These are phyloP conservation scores for Muraenolepis orangiensis DNA, from an alignment of 2,797 vertebrate species.

Conservation along the genomic window DNA sequence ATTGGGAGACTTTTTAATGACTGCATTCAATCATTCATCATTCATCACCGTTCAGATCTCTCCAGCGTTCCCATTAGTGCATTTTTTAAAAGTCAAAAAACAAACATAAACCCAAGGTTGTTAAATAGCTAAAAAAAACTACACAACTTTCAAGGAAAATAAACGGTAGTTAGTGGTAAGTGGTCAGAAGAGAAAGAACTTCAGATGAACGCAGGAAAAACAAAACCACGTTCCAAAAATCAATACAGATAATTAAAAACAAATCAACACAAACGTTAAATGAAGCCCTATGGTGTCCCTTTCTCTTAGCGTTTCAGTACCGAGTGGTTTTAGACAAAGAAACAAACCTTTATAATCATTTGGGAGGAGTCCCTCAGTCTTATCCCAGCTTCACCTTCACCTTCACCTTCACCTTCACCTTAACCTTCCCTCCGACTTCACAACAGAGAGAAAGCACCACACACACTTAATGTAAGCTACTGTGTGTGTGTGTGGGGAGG, in stretches of 20 bases:
- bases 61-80: not conserved
- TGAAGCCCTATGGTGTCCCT: not conserved
- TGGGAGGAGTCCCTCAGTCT: not conserved
- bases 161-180: slow-evolving; percentile 23
- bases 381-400: too few species aligned
- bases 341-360: not conserved
- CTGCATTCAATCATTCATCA: not conserved
- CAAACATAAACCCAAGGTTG: not conserved
- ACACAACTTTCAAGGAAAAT: slow-evolving; percentile 31
- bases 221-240: slow-evolving; percentile 5
- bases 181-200: slow-evolving; percentile 12
- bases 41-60: not conserved
- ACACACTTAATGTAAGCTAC: too few species aligned
- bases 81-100: not conserved
- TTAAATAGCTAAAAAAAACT: slow-evolving; percentile 20
- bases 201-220: slow-evolving; percentile 28
- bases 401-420: too few species aligned
- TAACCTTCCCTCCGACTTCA: too few species aligned
- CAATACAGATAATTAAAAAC: not conserved
- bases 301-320: not conserved
- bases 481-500: too few species aligned
- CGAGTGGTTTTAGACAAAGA: not conserved
- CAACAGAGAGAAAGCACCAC: too few species aligned
- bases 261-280: not conserved
- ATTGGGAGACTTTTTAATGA: not conserved